A percentile compares a stretch with the other conserved stretches of the same genome.
These are phyloP conservation scores for Prochilodus magdalenae DNA, from an alignment of 2,113 vertebrate species.

Conservation along the genomic window DNA sequence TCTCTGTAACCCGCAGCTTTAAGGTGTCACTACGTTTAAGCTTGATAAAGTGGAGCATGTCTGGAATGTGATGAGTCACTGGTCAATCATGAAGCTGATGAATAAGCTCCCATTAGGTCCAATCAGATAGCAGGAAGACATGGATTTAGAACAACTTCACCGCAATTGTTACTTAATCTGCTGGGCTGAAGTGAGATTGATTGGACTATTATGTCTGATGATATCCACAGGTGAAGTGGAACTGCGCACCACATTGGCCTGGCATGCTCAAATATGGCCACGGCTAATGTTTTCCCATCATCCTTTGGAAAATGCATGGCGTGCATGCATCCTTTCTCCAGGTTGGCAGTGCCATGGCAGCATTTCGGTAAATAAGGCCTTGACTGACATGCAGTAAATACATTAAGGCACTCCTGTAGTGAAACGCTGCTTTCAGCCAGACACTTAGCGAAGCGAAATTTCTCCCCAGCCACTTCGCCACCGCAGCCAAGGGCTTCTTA, in stretches of 20 bases:
- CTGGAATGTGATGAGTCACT: conserved; percentile 21
- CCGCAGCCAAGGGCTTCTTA: not conserved
- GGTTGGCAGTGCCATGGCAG: not conserved
- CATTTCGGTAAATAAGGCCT: conserved; percentile 8
- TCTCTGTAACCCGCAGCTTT: not conserved
- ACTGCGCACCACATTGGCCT: not conserved
- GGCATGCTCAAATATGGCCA: not conserved
- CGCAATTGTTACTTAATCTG: not conserved
- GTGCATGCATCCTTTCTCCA: not conserved
- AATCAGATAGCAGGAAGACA: not conserved
- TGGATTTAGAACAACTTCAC: not conserved
- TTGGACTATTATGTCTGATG: not conserved
- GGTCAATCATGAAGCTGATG: conserved; percentile 9
- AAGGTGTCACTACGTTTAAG: not conserved
- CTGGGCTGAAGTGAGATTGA: not conserved
- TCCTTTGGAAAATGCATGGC: not conserved
- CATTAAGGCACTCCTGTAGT: conserved; percentile 29
- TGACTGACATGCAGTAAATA: conserved; percentile 10
- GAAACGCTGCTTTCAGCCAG: conserved; percentile 5
- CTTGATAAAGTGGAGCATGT: not conserved
- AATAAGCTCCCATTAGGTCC: conserved; percentile 1
- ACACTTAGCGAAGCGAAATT: conserved; percentile 22
- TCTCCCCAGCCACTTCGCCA: conserved; percentile 12
- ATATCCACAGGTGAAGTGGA: not conserved
- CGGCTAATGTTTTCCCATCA: not conserved